Evolutionary conservation across 2,113 vertebrate genomes (phyloP).

Genomic region (Panurus biarmicus): DNA sequence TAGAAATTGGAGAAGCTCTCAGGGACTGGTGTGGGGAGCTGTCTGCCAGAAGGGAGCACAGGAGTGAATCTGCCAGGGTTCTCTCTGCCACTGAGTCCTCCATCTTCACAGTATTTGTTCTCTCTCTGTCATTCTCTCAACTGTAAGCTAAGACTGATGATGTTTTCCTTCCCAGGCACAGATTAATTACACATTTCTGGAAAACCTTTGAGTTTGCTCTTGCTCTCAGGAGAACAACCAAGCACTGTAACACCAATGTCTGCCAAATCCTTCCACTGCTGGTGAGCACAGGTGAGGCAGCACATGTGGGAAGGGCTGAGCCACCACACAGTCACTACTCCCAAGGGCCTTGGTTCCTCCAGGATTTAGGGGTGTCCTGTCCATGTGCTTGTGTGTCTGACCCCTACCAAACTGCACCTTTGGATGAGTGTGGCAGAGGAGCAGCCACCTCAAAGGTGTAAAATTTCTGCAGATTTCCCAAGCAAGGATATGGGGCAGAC

Average conservation of each 20-base stretch:
- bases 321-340: background rate
- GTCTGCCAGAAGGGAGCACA: background rate
- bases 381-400: rapidly evolving
- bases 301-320: rapidly evolving
- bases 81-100: background rate
- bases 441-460: background rate
- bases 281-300: background rate
- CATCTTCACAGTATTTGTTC: background rate
- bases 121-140: background rate
- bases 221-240: background rate
- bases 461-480: background rate
- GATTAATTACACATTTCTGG: background rate
- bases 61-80: background rate
- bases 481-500: background rate
- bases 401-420: background rate
- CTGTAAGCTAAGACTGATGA: background rate
- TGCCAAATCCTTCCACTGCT: background rate
- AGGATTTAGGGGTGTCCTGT: background rate
- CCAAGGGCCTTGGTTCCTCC: rapidly evolving
- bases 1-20: background rate
- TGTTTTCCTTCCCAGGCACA: background rate
- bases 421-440: background rate
- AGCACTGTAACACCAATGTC: background rate
- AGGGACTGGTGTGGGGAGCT: background rate
- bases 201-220: background rate